Base-by-base conservation (phyloP, 1,140 invertebrate genomes). In the Ooceraea biroi region DNA sequence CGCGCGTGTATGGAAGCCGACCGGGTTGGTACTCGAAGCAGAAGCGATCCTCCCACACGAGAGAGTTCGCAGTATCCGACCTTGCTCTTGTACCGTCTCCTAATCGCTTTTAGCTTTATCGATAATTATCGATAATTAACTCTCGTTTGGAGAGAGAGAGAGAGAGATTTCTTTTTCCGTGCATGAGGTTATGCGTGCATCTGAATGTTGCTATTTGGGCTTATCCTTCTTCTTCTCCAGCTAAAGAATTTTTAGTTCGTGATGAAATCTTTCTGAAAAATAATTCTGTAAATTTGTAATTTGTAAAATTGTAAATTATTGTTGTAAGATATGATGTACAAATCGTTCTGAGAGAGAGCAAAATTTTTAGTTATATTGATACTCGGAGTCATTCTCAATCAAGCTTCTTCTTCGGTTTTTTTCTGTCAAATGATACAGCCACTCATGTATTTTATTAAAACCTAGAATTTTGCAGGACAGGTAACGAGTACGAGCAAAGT, bases 1-100 rank as follows among this genome's bases (percentile, higher is more conserved):
- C 22, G 96, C 97, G 14, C 97, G 97, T 94, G 93, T 98, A 11
- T 99, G 98, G 98, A 96, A 96, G 91, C 96, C 96, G 22, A 96
- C 96, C 91, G 96, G 96, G 97, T 98, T 80, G 12, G 76, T 78
- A 55, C 11, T 41, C 12, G 11, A 12, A 95, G 4, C 12, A 36
- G 30, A 25, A 19, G 12, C n/a, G 1, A 48, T 19, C 22, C 7
- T 41, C 8, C 0, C 14, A 52, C 25, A 22, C 44, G 17, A 19
- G 17, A 25, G 7, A 25, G 14, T 19, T 48, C 7, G 5, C 7
- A 14, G 0, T 25, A 7, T 73, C 25, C 25, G 10, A 68, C 0
- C 0, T 12, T n/a, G 1, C 46, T 44, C 0, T 19, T 12, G 19
- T 12, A 12, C 3, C 12, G 30, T 48, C 27, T 48, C 50, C 25